Conservation (phyloP, 2,888 invertebrate species). For the Autographa pulchrina region DNA sequence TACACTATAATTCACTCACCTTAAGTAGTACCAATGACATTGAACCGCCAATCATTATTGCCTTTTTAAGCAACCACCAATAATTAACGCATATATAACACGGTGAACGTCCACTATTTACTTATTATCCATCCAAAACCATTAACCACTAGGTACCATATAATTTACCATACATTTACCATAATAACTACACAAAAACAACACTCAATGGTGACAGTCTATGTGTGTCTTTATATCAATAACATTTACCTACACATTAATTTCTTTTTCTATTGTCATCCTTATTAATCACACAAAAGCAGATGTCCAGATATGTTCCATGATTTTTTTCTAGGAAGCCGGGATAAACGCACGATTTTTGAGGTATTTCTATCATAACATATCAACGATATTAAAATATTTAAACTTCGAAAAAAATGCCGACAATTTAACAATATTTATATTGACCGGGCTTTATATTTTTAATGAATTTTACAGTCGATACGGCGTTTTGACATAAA, state of each 20-base stretch:
- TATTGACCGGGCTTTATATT: slow-evolving; percentile 58
- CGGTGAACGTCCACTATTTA: slow-evolving; percentile 41
- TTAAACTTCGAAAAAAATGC: slow-evolving; percentile 15
- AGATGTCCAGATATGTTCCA: slow-evolving; percentile 70
- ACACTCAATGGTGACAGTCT: slow-evolving; percentile 34
- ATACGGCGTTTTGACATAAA: slow-evolving; percentile 67
- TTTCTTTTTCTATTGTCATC: slow-evolving; percentile 54
- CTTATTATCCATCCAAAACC: slow-evolving; percentile 50
- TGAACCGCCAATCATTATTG: slow-evolving; percentile 50
- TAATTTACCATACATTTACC: slow-evolving; percentile 32
- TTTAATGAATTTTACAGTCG: slow-evolving; percentile 71
- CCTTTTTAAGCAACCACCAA: slow-evolving; percentile 32
- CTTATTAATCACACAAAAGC: slow-evolving; percentile 73
- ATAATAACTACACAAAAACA: slow-evolving; percentile 54
- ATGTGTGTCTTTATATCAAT: slow-evolving; percentile 34
- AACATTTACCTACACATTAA: slow-evolving; percentile 48
- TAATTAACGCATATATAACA: slow-evolving; percentile 43
- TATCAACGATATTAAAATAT: slow-evolving; percentile 17
- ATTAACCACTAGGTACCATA: slow-evolving; percentile 5
- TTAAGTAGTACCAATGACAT: slow-evolving; percentile 50
- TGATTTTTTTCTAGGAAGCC: slow-evolving; percentile 64
- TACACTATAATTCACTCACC: slow-evolving; percentile 52
- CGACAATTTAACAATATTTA: slow-evolving; percentile 21
- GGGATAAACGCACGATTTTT: slow-evolving; percentile 38
- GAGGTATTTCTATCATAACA: slow-evolving; percentile 34